Evolutionary conservation across 2,113 vertebrate species (phyloP).

Genomic region (Hippocampus zosterae): DNA sequence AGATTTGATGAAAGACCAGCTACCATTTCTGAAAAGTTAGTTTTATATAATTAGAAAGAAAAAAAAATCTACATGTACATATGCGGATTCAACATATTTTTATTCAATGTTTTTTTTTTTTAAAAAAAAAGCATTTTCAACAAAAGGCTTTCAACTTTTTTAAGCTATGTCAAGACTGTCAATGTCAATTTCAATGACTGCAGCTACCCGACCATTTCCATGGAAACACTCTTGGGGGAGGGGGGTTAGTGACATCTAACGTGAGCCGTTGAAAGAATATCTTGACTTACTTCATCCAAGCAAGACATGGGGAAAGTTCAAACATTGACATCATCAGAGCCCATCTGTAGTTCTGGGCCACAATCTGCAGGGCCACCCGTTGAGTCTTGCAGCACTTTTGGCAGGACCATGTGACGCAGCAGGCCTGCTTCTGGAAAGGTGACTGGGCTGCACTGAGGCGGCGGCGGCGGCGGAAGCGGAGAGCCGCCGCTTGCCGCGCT

Average conservation of each 20-base stretch:
- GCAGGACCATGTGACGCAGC: constrained; percentile 49
- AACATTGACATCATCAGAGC: constrained; percentile 17
- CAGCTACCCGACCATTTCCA: neutral
- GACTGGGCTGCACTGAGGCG: constrained; percentile 51
- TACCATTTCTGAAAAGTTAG: too few species aligned
- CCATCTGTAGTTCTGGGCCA: neutral
- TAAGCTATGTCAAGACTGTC: neutral
- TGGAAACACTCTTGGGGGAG: neutral
- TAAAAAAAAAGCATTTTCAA: neutral
- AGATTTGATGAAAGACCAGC: too few species aligned
- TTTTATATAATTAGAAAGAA: too few species aligned
- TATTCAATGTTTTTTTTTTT: neutral
- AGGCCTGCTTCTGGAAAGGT: constrained; percentile 11
- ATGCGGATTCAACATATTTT: neutral
- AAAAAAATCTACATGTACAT: too few species aligned
- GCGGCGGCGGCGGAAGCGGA: constrained; percentile 35
- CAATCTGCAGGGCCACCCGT: constrained; percentile 62
- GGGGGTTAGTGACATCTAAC: neutral
- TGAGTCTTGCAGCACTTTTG: constrained; percentile 76
- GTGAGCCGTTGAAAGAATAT: neutral
- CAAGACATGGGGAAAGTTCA: neutral
- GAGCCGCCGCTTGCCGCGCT: constrained; percentile 42
- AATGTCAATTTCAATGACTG: too few species aligned
- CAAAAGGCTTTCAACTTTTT: neutral
- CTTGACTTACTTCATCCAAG: neutral